These are phyloP conservation scores for Sesia bembeciformis DNA, from an alignment of 2,888 invertebrate species.

Conservation along the genomic window DNA sequence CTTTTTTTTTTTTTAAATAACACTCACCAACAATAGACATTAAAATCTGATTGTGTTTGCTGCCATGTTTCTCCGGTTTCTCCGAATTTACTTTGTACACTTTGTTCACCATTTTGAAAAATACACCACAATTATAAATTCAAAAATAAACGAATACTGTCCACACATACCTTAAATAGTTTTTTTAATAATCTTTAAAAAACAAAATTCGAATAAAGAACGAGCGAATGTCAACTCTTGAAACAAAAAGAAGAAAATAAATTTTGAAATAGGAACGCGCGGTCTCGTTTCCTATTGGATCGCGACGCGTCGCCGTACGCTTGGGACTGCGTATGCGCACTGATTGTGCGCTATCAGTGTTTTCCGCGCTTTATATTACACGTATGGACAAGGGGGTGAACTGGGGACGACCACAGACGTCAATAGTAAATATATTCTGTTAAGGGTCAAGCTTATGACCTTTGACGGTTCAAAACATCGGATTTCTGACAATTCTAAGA, in stretches of 20 bases:
- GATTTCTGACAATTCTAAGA: too few relatives aligned
- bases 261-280: neutral
- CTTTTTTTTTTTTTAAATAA: too few relatives aligned
- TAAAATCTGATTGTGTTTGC: slow-evolving; percentile 55
- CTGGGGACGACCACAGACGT: too few relatives aligned
- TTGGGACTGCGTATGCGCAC: neutral
- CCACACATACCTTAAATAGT: too few relatives aligned
- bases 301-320: neutral
- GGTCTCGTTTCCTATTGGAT: neutral
- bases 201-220: too few relatives aligned
- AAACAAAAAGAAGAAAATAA: too few relatives aligned
- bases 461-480: too few relatives aligned
- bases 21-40: slow-evolving; percentile 63
- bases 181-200: too few relatives aligned
- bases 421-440: too few relatives aligned
- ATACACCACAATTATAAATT: neutral
- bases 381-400: neutral
- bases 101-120: slow-evolving; percentile 52
- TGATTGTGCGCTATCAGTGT: neutral
- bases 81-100: slow-evolving; percentile 40
- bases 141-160: neutral
- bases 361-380: neutral
- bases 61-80: slow-evolving; percentile 28
- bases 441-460: too few relatives aligned
- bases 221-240: too few relatives aligned